Base-by-base conservation (phyloP, 2,888 invertebrate genomes). In the Synergus japonicus region DNA sequence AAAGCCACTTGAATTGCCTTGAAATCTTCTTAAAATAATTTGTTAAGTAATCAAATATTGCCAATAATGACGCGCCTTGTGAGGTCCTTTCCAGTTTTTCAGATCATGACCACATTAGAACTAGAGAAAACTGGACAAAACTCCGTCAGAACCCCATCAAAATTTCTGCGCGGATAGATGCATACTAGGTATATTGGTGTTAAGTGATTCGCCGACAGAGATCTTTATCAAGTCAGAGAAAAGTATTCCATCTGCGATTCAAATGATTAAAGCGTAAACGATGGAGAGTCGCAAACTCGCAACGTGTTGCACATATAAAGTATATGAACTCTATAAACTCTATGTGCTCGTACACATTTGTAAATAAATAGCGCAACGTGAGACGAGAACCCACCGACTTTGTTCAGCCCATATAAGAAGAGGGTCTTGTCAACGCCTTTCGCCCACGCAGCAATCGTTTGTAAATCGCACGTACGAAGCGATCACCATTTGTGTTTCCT, bases 341-440 rank as follows among this genome's bases (percentile, higher is more conserved):
- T 37, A n/a, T 44, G 18, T 49, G 29, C 46, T 18, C 22, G 69
- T 67, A 29, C 29, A 69, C 18, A 66, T 66, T 66, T 5, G n/a
- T 9, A 67, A 67, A 67, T 44, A 67, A 67, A 67, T 67, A 67
- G 67, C 15, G 67, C 46, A 67, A 69, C 29, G 69, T 69, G 49
- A 69, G 49, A 43, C 41, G 65, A 43, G 65, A 65, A 64, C 86
- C 84, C 86, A 83, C 77, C 79, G 84, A 83, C 84, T 82, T 82
- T 29, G 15, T 73, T 73, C 76, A 69, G 46, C 54, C 88, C 86
- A 85, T 87, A 87, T 88, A 87, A 76, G 88, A 84, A 76, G 81
- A 84, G 85, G 79, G 79, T 82, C 85, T 85, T 78, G 83, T 82
- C 78, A 83, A 85, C 80, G 83, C 80, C 73, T 67, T 69, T 78